phyloP scores from a whole-genome alignment of 2,888 invertebrate genomes.

The Ectropis crepuscularia region DNA sequence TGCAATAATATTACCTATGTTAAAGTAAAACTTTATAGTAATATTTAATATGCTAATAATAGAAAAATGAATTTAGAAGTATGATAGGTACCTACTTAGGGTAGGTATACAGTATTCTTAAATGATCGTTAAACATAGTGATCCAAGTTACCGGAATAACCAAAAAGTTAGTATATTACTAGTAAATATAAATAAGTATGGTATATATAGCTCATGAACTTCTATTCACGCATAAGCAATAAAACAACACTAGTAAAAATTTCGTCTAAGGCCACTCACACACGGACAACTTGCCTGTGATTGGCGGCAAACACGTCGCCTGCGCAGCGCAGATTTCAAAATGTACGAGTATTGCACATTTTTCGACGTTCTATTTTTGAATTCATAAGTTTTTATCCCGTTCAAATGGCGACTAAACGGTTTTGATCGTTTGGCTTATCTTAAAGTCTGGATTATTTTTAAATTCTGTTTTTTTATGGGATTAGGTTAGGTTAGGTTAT shows the following conservation, averaged over 20 bases:
- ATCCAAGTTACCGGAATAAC: not conserved
- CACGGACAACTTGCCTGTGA: constrained; percentile 46
- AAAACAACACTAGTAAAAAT: constrained; percentile 49
- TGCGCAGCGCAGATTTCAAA: constrained; percentile 54
- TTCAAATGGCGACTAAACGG: constrained; percentile 38
- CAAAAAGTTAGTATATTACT: constrained; percentile 7
- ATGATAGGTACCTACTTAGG: too few species aligned
- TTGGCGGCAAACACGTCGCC: constrained; percentile 54
- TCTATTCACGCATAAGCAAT: constrained; percentile 36
- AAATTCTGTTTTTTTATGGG: too few species aligned
- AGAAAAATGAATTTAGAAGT: too few species aligned
- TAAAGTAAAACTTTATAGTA: too few species aligned
- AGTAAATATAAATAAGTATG: constrained; percentile 8
- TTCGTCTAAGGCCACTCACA: constrained; percentile 54
- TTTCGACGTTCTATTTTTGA: constrained; percentile 81
- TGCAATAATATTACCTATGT: too few species aligned
- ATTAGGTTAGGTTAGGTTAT: too few species aligned
- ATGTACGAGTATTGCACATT: constrained; percentile 72
- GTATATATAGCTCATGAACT: constrained; percentile 39
- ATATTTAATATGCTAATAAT: too few species aligned
- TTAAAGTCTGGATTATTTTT: not conserved
- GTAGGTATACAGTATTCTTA: too few species aligned
- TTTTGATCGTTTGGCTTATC: constrained; percentile 68
- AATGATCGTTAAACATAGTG: too few species aligned
- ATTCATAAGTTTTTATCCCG: constrained; percentile 75